Percentiles rank a stretch among this genome's conserved stretches.
Conservation (phyloP, 2,797 vertebrate genomes). For the Amblyopsis hoosieri region DNA sequence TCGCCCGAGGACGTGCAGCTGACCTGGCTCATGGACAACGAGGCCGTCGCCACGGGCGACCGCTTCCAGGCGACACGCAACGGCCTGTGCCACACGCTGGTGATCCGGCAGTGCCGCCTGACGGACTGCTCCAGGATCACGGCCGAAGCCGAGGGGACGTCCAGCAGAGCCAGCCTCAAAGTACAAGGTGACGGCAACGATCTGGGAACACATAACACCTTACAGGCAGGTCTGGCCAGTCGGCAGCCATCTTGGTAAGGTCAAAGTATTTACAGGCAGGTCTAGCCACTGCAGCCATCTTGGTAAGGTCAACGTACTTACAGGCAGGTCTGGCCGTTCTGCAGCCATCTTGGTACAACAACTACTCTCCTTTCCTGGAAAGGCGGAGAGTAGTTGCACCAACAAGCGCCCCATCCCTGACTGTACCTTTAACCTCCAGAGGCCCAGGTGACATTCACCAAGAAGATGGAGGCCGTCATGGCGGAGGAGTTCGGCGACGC, state of each 20-base stretch:
- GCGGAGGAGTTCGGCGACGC: slow-evolving; percentile 85
- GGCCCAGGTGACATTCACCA: slow-evolving; percentile 88
- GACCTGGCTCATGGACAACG: slow-evolving; percentile 85
- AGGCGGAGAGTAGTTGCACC: no score
- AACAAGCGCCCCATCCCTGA: no score
- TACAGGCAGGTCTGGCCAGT: no score
- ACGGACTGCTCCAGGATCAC: slow-evolving; percentile 82
- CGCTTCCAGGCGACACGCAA: slow-evolving; percentile 74
- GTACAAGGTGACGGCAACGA: slow-evolving; percentile 73
- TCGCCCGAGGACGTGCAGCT: slow-evolving; percentile 81
- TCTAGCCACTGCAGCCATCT: no score
- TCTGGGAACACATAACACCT: no score
- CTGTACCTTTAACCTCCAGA: slow-evolving; percentile 69
- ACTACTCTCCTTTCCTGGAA: neutral
- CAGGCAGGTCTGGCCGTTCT: no score
- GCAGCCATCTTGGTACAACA: neutral
- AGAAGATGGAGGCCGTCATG: slow-evolving; percentile 79
- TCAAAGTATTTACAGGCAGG: no score
- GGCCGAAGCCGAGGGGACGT: slow-evolving; percentile 80
- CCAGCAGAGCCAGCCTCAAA: slow-evolving; percentile 84
- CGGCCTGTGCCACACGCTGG: slow-evolving; percentile 84
- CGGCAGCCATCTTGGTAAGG: no score
- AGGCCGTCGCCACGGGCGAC: slow-evolving; percentile 61
- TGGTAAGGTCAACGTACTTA: no score
- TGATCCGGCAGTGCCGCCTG: slow-evolving; percentile 80